phyloP scores from a whole-genome alignment of 2,797 vertebrate genomes.

The Podargus strigoides region DNA sequence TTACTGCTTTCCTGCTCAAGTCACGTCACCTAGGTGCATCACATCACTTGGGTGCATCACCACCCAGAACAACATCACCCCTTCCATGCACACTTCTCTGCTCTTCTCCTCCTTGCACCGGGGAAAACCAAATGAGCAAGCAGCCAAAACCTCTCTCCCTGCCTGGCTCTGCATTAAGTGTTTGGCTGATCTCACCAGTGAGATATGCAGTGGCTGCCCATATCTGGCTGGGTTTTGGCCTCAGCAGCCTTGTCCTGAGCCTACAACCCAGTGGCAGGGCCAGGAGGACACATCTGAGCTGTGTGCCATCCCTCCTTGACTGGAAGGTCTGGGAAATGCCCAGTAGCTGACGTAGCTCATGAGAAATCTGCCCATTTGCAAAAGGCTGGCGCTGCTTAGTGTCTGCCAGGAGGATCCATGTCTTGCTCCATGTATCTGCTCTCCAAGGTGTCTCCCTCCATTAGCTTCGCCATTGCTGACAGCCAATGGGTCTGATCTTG shows the following conservation, averaged over 20 bases:
- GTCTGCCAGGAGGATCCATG: not conserved
- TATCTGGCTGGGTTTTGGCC: not conserved
- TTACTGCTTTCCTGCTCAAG: not conserved
- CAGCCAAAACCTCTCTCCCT: not conserved
- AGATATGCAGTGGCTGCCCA: not conserved
- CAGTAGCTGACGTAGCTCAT: not conserved
- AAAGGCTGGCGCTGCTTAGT: not conserved
- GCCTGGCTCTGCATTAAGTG: fast-evolving
- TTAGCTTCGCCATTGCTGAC: not conserved
- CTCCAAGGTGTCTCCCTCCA: not conserved
- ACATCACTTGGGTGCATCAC: not conserved
- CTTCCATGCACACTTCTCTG: not conserved
- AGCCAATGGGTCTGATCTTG: not conserved
- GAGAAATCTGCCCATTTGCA: fast-evolving
- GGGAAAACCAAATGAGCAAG: not conserved
- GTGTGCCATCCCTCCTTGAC: fast-evolving
- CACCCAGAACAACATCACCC: not conserved
- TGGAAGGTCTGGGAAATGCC: not conserved
- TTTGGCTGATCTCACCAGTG: not conserved
- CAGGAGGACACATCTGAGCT: not conserved
- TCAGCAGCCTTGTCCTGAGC: not conserved
- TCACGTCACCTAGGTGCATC: not conserved
- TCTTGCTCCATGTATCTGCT: not conserved
- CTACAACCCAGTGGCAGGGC: not conserved
- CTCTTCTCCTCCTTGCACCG: not conserved